Evolutionary conservation across 64 coral and sea anemone genomes (phyloP).

Genomic region (Actinia equina): DNA sequence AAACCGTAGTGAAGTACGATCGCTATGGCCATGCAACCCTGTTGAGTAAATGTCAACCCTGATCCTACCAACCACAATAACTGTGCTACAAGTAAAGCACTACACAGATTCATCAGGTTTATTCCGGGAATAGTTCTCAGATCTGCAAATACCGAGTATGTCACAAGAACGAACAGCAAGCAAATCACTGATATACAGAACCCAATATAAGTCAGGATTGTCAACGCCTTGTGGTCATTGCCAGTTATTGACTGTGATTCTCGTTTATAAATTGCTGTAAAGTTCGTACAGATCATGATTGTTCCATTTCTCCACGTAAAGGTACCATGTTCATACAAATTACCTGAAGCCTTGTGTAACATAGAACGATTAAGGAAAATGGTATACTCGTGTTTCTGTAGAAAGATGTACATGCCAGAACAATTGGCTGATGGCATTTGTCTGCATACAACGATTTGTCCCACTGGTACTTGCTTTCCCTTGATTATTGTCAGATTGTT

Average conservation of each 20-base stretch:
- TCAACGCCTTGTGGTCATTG: conserved; percentile 6
- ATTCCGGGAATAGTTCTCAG: conserved; percentile 49
- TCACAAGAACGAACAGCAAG: conserved; percentile 30
- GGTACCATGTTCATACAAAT: conserved; percentile 1
- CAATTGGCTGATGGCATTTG: conserved; percentile 2
- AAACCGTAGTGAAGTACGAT: too few relatives aligned
- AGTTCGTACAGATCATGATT: conserved; percentile 28
- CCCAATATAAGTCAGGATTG: conserved; percentile 30
- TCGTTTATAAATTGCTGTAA: not conserved
- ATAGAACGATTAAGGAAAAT: conserved; percentile 26
- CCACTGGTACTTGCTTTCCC: not conserved
- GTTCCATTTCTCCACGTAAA: not conserved
- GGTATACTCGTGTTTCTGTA: conserved; percentile 20
- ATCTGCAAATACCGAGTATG: conserved; percentile 31
- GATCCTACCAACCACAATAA: conserved; percentile 27
- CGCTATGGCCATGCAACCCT: too few relatives aligned
- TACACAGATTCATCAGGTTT: conserved; percentile 36
- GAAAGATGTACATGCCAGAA: conserved; percentile 13
- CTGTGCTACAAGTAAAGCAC: conserved; percentile 6
- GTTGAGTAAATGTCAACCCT: too few relatives aligned
- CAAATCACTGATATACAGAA: conserved; percentile 26
- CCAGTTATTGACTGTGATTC: not conserved
- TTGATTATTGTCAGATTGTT: not conserved
- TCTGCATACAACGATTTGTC: conserved; percentile 16
- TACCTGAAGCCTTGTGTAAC: conserved; percentile 26